phyloP scores from a whole-genome alignment of 1,140 invertebrate species.

The Pachypsylla venusta region DNA sequence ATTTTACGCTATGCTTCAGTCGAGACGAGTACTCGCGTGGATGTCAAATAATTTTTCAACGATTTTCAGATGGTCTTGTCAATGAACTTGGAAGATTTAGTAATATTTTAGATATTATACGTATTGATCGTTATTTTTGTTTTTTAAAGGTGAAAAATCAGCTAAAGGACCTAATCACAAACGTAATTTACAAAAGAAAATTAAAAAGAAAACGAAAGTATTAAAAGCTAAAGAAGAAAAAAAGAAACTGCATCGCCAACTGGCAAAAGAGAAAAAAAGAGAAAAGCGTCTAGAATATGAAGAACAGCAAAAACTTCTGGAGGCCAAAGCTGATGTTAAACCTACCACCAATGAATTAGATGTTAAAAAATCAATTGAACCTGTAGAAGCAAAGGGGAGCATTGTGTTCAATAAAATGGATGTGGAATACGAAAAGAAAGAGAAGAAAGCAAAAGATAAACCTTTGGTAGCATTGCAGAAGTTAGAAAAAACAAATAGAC shows the following conservation, averaged over 20 bases:
- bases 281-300: background rate
- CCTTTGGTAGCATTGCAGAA: conserved; percentile 16
- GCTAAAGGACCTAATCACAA: conserved; percentile 19
- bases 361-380: conserved; percentile 13
- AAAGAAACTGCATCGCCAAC: background rate
- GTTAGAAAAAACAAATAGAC: conserved; percentile 18
- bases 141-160: conserved; percentile 13
- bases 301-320: conserved; percentile 14
- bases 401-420: conserved; percentile 13
- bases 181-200: conserved; percentile 19
- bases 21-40: too few species aligned
- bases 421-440: conserved; percentile 7
- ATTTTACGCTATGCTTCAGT: too few species aligned
- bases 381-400: conserved; percentile 10
- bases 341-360: conserved; percentile 20
- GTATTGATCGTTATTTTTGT: too few species aligned
- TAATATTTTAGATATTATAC: too few species aligned
- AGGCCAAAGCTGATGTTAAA: conserved; percentile 17
- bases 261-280: conserved; percentile 5
- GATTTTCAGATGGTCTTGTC: too few species aligned
- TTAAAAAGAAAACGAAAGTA: conserved; percentile 15
- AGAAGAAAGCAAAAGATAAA: conserved; percentile 13
- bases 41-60: too few species aligned
- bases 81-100: too few species aligned
- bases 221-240: conserved; percentile 12